Conservation (phyloP, 2,888 invertebrate species). For the Caenorhabditis panamensis region DNA sequence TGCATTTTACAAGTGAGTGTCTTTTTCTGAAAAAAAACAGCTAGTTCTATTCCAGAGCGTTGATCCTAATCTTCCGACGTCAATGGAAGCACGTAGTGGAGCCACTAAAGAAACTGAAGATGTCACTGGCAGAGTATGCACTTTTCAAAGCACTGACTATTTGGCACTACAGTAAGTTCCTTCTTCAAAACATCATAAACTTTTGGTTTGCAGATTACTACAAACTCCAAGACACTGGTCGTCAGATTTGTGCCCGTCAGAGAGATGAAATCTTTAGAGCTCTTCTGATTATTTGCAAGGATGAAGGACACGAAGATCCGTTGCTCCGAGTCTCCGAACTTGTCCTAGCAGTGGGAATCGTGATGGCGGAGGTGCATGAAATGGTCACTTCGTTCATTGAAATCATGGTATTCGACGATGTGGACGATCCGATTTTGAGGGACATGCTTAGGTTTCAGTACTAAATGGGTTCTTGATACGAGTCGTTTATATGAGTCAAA, state of each 20-base stretch:
- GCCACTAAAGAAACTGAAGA: slow-evolving; percentile 39
- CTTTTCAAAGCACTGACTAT: slow-evolving; percentile 59
- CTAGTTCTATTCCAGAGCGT: too few species aligned
- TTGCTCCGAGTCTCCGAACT: slow-evolving; percentile 45
- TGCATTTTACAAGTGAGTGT: slow-evolving; percentile 27
- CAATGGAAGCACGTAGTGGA: slow-evolving; percentile 51
- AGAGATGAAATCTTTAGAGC: slow-evolving; percentile 54
- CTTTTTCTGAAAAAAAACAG: neutral
- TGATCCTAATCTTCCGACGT: slow-evolving; percentile 36
- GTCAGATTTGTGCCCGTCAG: slow-evolving; percentile 44
- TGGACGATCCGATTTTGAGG: slow-evolving; percentile 55
- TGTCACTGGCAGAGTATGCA: slow-evolving; percentile 50
- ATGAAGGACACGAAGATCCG: slow-evolving; percentile 52
- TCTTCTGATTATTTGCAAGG: slow-evolving; percentile 45
- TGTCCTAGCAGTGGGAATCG: slow-evolving; percentile 38
- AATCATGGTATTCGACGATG: slow-evolving; percentile 33
- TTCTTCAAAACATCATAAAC: neutral
- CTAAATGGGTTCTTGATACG: slow-evolving; percentile 1
- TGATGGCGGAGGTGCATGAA: slow-evolving; percentile 58
- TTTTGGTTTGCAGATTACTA: slow-evolving; percentile 42
- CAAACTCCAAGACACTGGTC: slow-evolving; percentile 54
- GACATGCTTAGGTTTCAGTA: slow-evolving; percentile 59
- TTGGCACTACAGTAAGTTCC: slow-evolving; percentile 58
- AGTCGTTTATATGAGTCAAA: neutral
- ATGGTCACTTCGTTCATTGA: slow-evolving; percentile 50